Evolutionary conservation across 1,140 invertebrate species (phyloP), one percentile per base, ranked within the genome.

Genomic region (Campodea augens): DNA sequence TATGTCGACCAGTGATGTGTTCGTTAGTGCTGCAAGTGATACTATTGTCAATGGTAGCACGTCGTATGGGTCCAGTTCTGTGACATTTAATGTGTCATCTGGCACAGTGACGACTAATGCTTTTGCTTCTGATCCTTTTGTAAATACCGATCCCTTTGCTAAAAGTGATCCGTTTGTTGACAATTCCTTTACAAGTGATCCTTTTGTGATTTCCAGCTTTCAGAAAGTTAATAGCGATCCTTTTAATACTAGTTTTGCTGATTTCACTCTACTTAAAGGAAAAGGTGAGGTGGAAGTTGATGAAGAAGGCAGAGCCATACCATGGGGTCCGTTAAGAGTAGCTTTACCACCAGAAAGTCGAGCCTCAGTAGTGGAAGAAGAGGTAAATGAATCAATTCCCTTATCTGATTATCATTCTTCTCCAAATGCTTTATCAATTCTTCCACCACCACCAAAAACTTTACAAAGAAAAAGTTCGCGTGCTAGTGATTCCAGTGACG

Each of bases 91-190:
- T 15, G 27, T 10, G 27, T 32, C 27, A 32, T 15, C 7, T 7
- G 27, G 27, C 15, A 15, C 7, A 15, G n/a, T n/a, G n/a, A n/a
- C n/a, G n/a, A n/a, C n/a, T n/a, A n/a, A n/a, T n/a, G n/a, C n/a
- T n/a, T n/a, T n/a, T n/a, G n/a, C n/a, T n/a, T n/a, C 68, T 42
- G 77, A 80, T 62, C 75, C 76, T 13, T 79, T 80, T 58, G 73
- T 68, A 25, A 72, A 79, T 57, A 71, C 68, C n/a, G 77, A 78
- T 66, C 73, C 73, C 4, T 76, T 76, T 57, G 69, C 66, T 15
- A 72, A 74, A 18, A 43, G 13, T 29, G 13, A 23, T 7, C n/a
- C 4, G 41, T 4, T 13, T 24, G 13, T 4, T 21, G 4, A 12
- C 18, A 23, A 1, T 18, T 13, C 15, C 23, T 25, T 43, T 2